phyloP scores from a whole-genome alignment of 2,797 vertebrate species.

The Sparidentex hasta region DNA sequence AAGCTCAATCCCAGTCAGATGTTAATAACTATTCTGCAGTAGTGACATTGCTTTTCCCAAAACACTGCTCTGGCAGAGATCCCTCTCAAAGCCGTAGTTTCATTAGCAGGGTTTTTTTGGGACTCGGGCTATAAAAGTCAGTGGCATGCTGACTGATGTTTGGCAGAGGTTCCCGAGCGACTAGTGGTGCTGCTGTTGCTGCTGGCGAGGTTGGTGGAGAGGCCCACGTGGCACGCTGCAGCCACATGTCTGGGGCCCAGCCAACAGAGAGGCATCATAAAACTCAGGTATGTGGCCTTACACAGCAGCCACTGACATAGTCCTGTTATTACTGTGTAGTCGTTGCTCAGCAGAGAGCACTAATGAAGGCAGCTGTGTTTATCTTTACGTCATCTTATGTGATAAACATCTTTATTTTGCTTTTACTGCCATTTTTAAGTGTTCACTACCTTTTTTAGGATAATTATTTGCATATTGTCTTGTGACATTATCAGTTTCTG shows the following conservation, averaged over 20 bases:
- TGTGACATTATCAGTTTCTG: neutral
- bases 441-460: neutral
- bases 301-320: slow-evolving; percentile 38
- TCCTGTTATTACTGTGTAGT: slow-evolving; percentile 34
- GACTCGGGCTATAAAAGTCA: slow-evolving; percentile 69
- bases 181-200: slow-evolving; percentile 55
- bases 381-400: slow-evolving; percentile 11
- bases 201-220: slow-evolving; percentile 50
- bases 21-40: slow-evolving; percentile 55
- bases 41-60: slow-evolving; percentile 71
- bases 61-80: slow-evolving; percentile 53
- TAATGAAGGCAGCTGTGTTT: slow-evolving; percentile 30
- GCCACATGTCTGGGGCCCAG: slow-evolving; percentile 71
- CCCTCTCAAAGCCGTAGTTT: slow-evolving; percentile 49
- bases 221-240: slow-evolving; percentile 69
- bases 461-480: neutral
- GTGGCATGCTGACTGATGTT: slow-evolving; percentile 75
- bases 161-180: slow-evolving; percentile 62
- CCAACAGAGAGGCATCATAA: slow-evolving; percentile 63
- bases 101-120: slow-evolving; percentile 67
- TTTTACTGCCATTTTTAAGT: neutral
- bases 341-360: slow-evolving; percentile 16
- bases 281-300: slow-evolving; percentile 58
- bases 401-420: neutral
- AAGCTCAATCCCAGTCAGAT: slow-evolving; percentile 45